A percentile compares a stretch with the other conserved stretches of the same genome.
Evolutionary conservation across 2,113 vertebrate species (phyloP).

Genomic region (Mus spicilegus): DNA sequence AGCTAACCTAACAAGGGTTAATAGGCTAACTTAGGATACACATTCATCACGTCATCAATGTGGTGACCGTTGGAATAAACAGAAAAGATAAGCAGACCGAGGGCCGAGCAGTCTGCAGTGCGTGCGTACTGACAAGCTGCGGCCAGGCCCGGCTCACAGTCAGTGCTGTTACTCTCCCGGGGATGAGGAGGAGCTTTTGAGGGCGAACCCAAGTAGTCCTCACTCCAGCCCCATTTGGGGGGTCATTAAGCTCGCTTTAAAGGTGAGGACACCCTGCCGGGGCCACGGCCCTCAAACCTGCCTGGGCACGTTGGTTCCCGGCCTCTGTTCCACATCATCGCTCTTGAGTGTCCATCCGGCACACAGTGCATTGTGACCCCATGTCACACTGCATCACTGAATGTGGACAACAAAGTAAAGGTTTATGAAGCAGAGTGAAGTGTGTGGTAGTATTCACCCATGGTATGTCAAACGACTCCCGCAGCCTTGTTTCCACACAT

Average conservation of each 20-base stretch:
- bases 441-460: not conserved
- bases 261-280: not conserved
- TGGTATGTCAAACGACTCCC: no score
- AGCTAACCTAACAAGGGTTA: not conserved
- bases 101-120: not conserved
- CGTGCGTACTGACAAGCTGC: not conserved
- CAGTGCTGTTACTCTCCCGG: not conserved
- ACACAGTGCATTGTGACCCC: not conserved
- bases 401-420: not conserved
- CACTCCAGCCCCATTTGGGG: not conserved
- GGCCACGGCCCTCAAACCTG: no score
- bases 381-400: not conserved
- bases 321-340: not conserved
- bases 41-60: not conserved
- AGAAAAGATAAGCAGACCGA: not conserved
- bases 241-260: not conserved
- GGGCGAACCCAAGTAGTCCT: not conserved
- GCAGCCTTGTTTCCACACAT: not conserved
- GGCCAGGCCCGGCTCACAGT: not conserved
- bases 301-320: not conserved
- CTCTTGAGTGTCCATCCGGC: accelerated
- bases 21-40: not conserved
- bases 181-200: not conserved
- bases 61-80: not conserved
- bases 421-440: not conserved